phyloP scores from a whole-genome alignment of 2,113 vertebrate genomes.

The Osmerus eperlanus region DNA sequence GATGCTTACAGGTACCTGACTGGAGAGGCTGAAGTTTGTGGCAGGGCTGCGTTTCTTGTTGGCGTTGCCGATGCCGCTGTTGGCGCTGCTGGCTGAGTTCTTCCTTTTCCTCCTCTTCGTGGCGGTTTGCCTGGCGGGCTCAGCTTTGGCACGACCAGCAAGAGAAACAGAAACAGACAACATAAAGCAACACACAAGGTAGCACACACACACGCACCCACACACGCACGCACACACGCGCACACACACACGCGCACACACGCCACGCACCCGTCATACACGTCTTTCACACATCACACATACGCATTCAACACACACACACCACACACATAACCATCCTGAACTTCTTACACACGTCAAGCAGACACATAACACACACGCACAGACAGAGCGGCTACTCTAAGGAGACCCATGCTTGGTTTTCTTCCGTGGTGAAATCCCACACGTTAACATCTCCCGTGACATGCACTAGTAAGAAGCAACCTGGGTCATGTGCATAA shows the following conservation, averaged over 20 bases:
- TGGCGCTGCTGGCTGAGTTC: constrained; percentile 97
- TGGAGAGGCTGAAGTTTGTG: constrained; percentile 94
- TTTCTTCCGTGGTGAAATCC: constrained; percentile 49
- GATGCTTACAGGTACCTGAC: constrained; percentile 99
- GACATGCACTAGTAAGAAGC: constrained; percentile 62
- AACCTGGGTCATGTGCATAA: constrained; percentile 54
- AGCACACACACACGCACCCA: neutral
- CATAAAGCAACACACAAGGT: constrained; percentile 54
- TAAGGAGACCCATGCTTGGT: constrained; percentile 45
- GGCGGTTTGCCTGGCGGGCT: constrained; percentile 94
- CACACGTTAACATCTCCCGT: constrained; percentile 56
- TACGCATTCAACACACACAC: neutral
- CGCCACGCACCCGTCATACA: neutral
- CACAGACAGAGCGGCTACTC: constrained; percentile 4
- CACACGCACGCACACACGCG: constrained; percentile 1
- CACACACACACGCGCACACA: neutral
- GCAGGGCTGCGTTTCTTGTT: constrained; percentile 94
- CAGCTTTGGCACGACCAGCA: constrained; percentile 78
- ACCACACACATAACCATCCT: constrained; percentile 19
- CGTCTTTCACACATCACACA: neutral
- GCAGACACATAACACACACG: constrained; percentile 3
- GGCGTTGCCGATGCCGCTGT: constrained; percentile 86
- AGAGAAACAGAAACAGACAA: constrained; percentile 64
- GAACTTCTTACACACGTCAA: neutral
- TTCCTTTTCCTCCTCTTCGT: constrained; percentile 98